Conservation (phyloP, 92 coral and sea anemone species). For the Parazoanthus darwini region DNA sequence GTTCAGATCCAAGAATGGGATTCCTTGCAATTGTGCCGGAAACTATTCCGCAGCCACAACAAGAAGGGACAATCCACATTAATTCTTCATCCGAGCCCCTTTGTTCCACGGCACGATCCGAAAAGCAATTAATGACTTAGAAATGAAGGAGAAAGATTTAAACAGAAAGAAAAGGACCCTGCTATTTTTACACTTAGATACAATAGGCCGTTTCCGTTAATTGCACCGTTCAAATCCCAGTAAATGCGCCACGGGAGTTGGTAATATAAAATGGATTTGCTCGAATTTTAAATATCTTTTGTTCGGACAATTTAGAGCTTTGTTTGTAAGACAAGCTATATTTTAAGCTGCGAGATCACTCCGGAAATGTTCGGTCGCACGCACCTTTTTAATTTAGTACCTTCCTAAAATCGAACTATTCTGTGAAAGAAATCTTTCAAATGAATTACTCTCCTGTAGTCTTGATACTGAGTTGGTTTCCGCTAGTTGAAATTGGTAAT, state of each 20-base stretch:
- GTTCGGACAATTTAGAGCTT: conserved; percentile 44
- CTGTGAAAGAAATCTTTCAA: background rate
- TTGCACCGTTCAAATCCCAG: conserved; percentile 53
- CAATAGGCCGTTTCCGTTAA: conserved; percentile 77
- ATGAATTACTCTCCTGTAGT: background rate
- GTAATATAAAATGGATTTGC: conserved; percentile 32
- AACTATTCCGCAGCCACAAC: background rate
- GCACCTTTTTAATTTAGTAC: conserved; percentile 1
- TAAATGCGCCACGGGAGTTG: conserved; percentile 31
- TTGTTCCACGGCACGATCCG: conserved; percentile 18
- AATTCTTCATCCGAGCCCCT: conserved; percentile 33
- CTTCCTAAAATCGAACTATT: conserved; percentile 30
- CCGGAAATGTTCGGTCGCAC: conserved; percentile 36
- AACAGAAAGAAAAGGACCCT: conserved; percentile 66
- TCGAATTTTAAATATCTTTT: conserved; percentile 38
- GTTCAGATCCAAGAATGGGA: background rate
- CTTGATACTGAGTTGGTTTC: conserved; percentile 6
- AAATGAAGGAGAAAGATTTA: conserved; percentile 46
- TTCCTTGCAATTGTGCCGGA: background rate
- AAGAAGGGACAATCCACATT: conserved; percentile 24
- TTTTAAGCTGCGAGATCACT: conserved; percentile 13
- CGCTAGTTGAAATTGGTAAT: background rate
- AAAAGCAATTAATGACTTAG: conserved; percentile 37
- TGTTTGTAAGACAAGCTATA: conserved; percentile 37
- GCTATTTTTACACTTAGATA: conserved; percentile 73